A percentile compares a stretch with the other conserved stretches of the same genome.
These are phyloP conservation scores for Chiloscyllium plagiosum DNA, from an alignment of 2,113 vertebrate species.

Conservation along the genomic window DNA sequence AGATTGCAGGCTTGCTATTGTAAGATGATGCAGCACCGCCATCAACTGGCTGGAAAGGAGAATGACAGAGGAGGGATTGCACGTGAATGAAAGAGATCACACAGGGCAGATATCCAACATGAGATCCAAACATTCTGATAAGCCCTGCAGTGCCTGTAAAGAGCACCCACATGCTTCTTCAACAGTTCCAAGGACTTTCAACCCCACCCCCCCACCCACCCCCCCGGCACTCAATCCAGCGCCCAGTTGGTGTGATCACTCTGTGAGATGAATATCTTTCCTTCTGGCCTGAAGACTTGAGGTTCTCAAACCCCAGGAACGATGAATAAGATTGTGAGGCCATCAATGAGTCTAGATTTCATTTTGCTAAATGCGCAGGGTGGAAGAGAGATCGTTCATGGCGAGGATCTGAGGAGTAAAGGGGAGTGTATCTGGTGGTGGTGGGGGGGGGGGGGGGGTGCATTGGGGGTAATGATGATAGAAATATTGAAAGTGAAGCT, in stretches of 20 bases:
- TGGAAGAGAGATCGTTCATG: not conserved
- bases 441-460: no score
- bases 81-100: not conserved
- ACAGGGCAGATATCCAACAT: not conserved
- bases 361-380: not conserved
- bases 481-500: not conserved
- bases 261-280: no score
- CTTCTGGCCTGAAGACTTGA: not conserved
- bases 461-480: not conserved
- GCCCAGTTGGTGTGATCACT: not conserved
- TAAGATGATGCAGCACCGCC: not conserved
- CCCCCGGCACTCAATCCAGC: not conserved
- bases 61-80: not conserved
- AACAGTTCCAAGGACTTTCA: not conserved
- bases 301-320: not conserved
- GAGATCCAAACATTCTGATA: not conserved
- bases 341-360: not conserved
- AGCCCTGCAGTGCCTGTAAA: not conserved
- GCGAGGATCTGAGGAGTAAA: not conserved
- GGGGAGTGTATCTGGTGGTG: no score
- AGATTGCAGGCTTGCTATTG: not conserved
- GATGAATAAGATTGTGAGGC: not conserved
- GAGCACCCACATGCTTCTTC: not conserved
- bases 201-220: no score
- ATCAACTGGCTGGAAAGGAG: not conserved